Percentiles rank a stretch among this genome's conserved stretches.
phyloP scores from a whole-genome alignment of 2,113 vertebrate species.

The Canis aureus region DNA sequence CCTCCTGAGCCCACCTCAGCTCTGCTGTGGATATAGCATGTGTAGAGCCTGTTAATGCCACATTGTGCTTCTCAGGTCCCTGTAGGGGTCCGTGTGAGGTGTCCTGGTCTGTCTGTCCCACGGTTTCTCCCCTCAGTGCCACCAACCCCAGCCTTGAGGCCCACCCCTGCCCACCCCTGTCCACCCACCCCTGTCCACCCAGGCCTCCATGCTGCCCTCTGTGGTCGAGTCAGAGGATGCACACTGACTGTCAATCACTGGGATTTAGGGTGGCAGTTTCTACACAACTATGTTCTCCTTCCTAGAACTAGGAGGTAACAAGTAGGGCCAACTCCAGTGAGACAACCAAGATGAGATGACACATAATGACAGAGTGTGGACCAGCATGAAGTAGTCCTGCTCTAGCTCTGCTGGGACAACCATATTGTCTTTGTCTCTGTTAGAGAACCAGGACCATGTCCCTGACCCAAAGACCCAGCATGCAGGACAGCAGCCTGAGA shows the following conservation, averaged over 20 bases:
- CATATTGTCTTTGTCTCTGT: background rate
- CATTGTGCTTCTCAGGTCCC: too few relatives aligned
- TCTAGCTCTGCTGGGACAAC: background rate
- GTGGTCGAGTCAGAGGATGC: background rate
- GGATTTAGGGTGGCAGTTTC: background rate
- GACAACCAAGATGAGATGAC: background rate
- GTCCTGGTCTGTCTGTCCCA: background rate
- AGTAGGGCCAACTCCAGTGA: background rate
- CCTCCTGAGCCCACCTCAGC: too few relatives aligned
- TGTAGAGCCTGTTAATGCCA: too few relatives aligned
- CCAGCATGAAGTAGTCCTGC: background rate
- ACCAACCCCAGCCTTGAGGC: background rate
- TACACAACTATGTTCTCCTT: background rate
- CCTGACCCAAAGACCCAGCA: background rate
- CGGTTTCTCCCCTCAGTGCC: background rate
- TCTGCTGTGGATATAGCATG: too few relatives aligned
- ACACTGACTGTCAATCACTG: background rate
- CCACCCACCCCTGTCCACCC: background rate
- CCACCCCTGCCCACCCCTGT: background rate
- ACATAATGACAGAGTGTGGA: background rate
- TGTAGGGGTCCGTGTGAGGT: too few relatives aligned
- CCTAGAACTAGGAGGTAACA: background rate
- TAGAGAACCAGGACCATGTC: background rate
- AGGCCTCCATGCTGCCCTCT: background rate
- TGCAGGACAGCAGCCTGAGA: too few relatives aligned